Conservation (phyloP, 2,797 vertebrate genomes). For the Eupleurogrammus muticus region DNA sequence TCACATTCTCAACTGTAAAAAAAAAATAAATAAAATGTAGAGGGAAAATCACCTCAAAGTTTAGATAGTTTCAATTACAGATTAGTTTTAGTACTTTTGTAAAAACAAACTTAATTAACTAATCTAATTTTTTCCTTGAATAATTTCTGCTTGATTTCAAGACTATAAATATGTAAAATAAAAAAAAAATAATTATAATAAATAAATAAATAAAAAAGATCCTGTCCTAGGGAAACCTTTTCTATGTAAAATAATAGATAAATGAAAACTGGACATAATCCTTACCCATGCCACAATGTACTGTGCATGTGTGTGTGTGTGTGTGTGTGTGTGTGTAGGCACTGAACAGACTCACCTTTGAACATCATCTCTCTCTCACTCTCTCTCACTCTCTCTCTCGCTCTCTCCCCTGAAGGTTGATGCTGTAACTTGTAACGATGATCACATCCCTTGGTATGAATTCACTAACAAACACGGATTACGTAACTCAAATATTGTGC, state of each 20-base stretch:
- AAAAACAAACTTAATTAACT: no score
- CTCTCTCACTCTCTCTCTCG: background rate
- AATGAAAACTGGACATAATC: background rate
- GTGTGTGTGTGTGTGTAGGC: background rate
- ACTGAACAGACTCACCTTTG: conserved; percentile 3
- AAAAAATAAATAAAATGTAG: conserved; percentile 3
- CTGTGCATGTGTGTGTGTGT: no score
- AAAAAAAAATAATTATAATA: no score
- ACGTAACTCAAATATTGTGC: conserved; percentile 21
- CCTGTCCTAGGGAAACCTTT: background rate
- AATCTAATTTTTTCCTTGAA: background rate
- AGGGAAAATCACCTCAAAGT: background rate
- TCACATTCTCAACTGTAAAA: no score
- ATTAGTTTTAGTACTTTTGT: no score
- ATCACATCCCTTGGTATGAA: conserved; percentile 7
- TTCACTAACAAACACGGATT: conserved; percentile 1
- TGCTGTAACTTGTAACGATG: conserved; percentile 20
- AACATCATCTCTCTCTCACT: conserved; percentile 1
- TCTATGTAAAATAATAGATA: background rate
- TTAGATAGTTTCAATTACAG: background rate
- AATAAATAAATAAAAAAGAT: background rate
- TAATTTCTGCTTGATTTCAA: background rate
- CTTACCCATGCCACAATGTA: background rate
- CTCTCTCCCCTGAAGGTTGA: conserved; percentile 1
- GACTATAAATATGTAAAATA: background rate